Base-by-base conservation (phyloP, 2,113 vertebrate genomes). In the Callocephalon fimbriatum region DNA sequence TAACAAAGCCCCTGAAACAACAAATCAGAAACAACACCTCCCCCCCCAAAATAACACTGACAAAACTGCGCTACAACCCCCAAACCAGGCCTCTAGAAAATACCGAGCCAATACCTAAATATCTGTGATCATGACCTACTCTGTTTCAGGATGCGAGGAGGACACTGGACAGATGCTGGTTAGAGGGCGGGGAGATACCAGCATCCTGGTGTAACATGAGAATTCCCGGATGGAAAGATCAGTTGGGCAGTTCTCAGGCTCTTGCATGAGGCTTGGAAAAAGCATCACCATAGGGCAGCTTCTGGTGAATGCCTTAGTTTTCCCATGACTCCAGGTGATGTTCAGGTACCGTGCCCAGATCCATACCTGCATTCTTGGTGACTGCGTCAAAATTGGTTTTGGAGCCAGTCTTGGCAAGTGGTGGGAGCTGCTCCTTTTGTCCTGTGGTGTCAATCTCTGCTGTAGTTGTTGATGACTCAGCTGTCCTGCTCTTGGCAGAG, bases 381-480 rank as follows among this genome's bases (percentile, higher is more conserved):
- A 42, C 8, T 1, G 79, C 9, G 7, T 96, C n/a, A 1, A 50
- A 26, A 35, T 95, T 31, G 0, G 59, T 48, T 78, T 96, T 97
- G 88, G 96, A 95, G 73, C 91, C 96, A 56, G 95, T 94, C 85
- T 97, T 95, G 47, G 97, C 88, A 90, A 95, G 95, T 8, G 97
- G 85, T 2, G 95, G 88, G 29, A 98, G 95, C 79, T 97, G 97
- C 68, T 79, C 96, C 80, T 95, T 97, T 45, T 94, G 91, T 61
- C 96, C 96, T 2, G 47, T 3, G 25, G 58, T 73, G 79, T 95
- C 95, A 17, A 78, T 71, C 5, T 51, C 71, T 29, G 48, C 27
- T 16, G 65, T 6, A 4, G 77, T 6, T 5, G 75, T 37, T 6
- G 74, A 9, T 1, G 95, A 35, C 10, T 15, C 21, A 7, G 71